A percentile compares a stretch with the other conserved stretches of the same genome.
These are phyloP conservation scores for Oxyruncus cristatus DNA, from an alignment of 2,113 vertebrate species.

Conservation along the genomic window DNA sequence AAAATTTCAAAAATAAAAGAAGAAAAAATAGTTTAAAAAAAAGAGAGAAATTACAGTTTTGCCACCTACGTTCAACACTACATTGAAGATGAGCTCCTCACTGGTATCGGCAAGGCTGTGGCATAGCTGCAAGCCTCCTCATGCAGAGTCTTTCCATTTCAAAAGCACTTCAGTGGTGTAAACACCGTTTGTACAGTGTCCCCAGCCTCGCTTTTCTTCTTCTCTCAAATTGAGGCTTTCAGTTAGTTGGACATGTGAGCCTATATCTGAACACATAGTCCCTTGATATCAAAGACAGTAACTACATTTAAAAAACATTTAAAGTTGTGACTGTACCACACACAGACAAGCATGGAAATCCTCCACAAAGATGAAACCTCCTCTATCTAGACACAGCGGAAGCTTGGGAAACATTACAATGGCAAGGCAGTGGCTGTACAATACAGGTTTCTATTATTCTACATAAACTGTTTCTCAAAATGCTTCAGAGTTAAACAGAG, in stretches of 20 bases:
- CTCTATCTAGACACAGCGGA: conserved; percentile 71
- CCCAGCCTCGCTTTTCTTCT: conserved; percentile 84
- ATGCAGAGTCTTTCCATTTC: conserved; percentile 85
- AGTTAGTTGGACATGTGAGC: conserved; percentile 82
- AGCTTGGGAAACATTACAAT: conserved; percentile 71
- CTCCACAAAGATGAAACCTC: conserved; percentile 78
- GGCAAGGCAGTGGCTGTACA: conserved; percentile 56
- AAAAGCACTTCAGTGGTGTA: conserved; percentile 86
- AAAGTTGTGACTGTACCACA: conserved; percentile 78
- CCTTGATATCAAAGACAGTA: conserved; percentile 83
- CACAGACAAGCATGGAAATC: conserved; percentile 80
- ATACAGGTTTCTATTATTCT: conserved; percentile 68
- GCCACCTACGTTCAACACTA: conserved; percentile 86
- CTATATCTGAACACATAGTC: conserved; percentile 78
- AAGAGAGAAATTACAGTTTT: conserved; percentile 88
- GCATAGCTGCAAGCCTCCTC: conserved; percentile 79
- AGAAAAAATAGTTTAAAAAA: conserved; percentile 87
- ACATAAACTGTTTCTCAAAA: conserved; percentile 62
- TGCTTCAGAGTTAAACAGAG: conserved; percentile 61
- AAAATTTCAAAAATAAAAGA: conserved; percentile 90
- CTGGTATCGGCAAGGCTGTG: conserved; percentile 83
- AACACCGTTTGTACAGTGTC: conserved; percentile 84
- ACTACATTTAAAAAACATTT: conserved; percentile 83
- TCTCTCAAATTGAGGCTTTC: conserved; percentile 82
- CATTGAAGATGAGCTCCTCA: conserved; percentile 87